These are phyloP conservation scores for Junco hyemalis DNA, from an alignment of 2,113 vertebrate genomes.

Conservation along the genomic window DNA sequence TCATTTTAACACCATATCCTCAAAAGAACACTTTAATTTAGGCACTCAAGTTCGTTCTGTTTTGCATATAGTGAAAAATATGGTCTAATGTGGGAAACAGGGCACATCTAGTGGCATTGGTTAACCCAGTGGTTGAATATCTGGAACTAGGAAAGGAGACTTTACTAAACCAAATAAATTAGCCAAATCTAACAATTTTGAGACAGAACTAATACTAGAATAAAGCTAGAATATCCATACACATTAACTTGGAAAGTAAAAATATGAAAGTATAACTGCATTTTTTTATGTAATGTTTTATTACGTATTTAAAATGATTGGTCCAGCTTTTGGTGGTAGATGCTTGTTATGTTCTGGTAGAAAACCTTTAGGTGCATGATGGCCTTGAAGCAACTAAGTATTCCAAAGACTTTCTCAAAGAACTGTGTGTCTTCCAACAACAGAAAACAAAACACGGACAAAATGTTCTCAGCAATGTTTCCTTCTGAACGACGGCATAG, in stretches of 20 bases:
- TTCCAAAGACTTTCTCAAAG: neutral
- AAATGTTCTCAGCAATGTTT: conserved; percentile 28
- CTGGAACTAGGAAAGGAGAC: neutral
- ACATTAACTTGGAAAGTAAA: neutral
- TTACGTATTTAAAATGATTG: neutral
- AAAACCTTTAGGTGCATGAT: neutral
- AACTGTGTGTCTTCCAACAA: conserved; percentile 14
- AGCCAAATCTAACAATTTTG: neutral
- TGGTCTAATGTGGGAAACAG: neutral
- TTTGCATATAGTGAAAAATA: neutral
- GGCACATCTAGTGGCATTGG: neutral
- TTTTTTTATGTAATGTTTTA: neutral
- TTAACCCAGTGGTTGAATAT: neutral
- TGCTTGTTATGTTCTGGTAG: neutral
- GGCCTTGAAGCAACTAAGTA: neutral
- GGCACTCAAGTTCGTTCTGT: neutral
- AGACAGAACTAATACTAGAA: neutral
- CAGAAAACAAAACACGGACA: conserved; percentile 27
- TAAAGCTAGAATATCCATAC: neutral
- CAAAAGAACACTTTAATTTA: neutral
- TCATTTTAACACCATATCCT: neutral
- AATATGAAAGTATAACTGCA: neutral
- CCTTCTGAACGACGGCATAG: neutral
- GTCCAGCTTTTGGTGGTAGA: neutral
- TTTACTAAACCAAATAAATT: neutral